phyloP scores from a whole-genome alignment of 2,113 vertebrate species.

The Amphiprion ocellaris region DNA sequence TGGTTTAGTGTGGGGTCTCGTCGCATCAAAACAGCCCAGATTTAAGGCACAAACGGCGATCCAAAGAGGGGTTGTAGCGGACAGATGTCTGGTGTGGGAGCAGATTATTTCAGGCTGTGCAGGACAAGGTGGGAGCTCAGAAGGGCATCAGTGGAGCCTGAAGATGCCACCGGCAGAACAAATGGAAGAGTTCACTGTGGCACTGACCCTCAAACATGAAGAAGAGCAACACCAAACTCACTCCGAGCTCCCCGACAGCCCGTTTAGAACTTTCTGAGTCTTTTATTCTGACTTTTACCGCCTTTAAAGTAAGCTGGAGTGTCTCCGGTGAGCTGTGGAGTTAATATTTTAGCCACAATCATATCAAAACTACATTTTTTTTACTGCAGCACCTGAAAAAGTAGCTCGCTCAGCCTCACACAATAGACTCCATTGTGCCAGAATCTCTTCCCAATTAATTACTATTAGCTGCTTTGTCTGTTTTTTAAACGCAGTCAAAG shows the following conservation, averaged over 20 bases:
- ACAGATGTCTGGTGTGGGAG: conserved; percentile 59
- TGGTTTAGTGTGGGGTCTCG: neutral
- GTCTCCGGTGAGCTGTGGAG: neutral
- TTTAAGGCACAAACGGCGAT: conserved; percentile 46
- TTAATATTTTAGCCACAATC: neutral
- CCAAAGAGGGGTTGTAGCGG: conserved; percentile 18
- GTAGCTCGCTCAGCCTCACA: neutral
- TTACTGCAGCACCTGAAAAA: conserved; percentile 7
- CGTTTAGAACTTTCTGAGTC: neutral
- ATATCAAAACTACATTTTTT: neutral
- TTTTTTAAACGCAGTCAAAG: conserved; percentile 4
- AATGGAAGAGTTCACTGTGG: conserved; percentile 15
- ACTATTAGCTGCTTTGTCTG: neutral
- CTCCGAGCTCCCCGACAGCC: neutral
- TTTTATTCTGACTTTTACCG: neutral
- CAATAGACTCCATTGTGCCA: neutral
- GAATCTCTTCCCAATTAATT: conserved; percentile 15
- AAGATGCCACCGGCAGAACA: conserved; percentile 31
- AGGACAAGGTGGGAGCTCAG: conserved; percentile 34
- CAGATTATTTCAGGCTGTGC: conserved; percentile 59
- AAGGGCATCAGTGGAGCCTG: conserved; percentile 18
- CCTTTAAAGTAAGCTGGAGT: neutral
- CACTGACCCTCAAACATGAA: conserved; percentile 25
- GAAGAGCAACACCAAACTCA: neutral
- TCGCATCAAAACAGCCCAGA: neutral